Percentiles rank a stretch among this genome's conserved stretches.
These are phyloP conservation scores for Brachypodius melanocephalos DNA, from an alignment of 2,113 vertebrate genomes.

Conservation along the genomic window DNA sequence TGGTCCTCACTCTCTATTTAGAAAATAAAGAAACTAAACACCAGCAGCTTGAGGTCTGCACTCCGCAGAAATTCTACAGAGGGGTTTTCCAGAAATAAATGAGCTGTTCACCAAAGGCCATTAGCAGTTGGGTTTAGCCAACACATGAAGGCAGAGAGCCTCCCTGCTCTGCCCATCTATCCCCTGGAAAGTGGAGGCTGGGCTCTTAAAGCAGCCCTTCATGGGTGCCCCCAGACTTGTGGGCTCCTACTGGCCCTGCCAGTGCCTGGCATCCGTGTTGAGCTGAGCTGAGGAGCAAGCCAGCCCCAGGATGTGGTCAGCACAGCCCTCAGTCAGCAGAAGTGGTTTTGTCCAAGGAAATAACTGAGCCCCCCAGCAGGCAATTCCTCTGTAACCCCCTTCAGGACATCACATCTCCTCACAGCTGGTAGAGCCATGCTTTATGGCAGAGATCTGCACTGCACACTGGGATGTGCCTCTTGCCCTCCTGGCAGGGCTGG, in stretches of 20 bases:
- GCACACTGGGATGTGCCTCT: neutral
- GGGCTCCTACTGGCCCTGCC: neutral
- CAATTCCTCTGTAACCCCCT: neutral
- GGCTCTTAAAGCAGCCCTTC: neutral
- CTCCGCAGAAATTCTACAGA: neutral
- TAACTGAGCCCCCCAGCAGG: neutral
- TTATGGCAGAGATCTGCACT: neutral
- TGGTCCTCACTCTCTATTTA: neutral
- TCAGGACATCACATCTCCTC: neutral
- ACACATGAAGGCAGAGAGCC: neutral
- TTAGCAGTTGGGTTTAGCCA: neutral
- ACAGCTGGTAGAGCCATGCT: accelerated
- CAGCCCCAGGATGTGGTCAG: neutral
- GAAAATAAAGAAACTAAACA: neutral
- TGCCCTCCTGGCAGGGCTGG: neutral
- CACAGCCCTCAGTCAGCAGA: neutral
- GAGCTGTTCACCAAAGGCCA: neutral
- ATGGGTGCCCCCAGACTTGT: accelerated
- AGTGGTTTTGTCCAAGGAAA: neutral
- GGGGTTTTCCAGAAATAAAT: neutral
- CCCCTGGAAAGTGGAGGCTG: neutral
- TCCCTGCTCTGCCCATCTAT: neutral
- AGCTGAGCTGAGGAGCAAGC: neutral
- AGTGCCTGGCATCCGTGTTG: accelerated
- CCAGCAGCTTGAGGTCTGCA: neutral